Evolutionary conservation across 2,888 invertebrate species (phyloP), one percentile per base, ranked within the genome.

Genomic region (Leucophora obtusa): DNA sequence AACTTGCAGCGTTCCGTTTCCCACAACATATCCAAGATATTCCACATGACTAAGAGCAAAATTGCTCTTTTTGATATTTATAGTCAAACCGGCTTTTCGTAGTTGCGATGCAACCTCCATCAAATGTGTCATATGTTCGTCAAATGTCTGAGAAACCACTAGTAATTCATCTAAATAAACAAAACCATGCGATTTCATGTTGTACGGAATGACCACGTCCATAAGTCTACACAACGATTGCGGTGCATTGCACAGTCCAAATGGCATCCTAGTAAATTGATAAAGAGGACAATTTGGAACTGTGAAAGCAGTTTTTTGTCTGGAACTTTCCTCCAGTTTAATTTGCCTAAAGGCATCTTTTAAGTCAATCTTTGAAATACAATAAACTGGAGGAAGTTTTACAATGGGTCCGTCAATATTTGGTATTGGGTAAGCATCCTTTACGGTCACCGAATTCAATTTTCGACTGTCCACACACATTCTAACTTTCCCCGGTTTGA

Each of bases 391-490:
- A 21, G 21, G 21, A 4, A 21, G 21, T 3, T 4, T 2, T 21
- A 4, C 21, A 21, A 21, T 3, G 4, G 4, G 2, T 3, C 21
- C 21, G 2, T 21, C 21, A 21, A 21, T 21, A 21, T 4, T 21
- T 21, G 21, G 21, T 4, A 21, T 3, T 21, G 21, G 21, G 4
- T 21, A 21, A 21, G 21, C 21, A 4, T 21, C 21, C 4, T 21
- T 21, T 4, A 3, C 4, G 21, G 21, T 21, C 21, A 21, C 21
- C 2, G 21, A 21, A 47, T 88, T 88, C 0, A 87, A 65, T 33
- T 85, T 84, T 1, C 87, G 50, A 7, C 83, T 85, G 54, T 87
- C 87, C 0, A 87, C 73, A 47, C 86, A 86, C 1, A 87, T 83
- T 0, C 86, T 65, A 7, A 82, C 83, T 10, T 82, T 83, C 0